Base-by-base conservation (phyloP, 1,140 invertebrate species). In the Orchestia grillus region DNA sequence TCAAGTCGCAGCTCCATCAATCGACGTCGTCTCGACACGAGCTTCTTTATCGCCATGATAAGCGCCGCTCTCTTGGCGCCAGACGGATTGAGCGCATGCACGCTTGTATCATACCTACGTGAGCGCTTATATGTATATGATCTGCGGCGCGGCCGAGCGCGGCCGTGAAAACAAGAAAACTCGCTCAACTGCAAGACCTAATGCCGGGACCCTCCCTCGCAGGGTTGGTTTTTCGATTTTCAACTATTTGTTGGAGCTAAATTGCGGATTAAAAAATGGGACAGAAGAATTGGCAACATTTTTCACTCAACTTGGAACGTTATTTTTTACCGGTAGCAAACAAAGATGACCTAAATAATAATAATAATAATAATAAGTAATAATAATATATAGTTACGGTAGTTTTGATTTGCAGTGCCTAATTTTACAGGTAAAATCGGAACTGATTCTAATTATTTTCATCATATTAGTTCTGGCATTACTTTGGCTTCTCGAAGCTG, bases 21-120 rank as follows among this genome's bases (percentile, higher is more conserved):
- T 94, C 92, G 23, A 91, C 44, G 92, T 94, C 92, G 92, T 94
- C 92, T 44, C 43, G 92, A 94, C 92, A 44, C 43, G 36, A 47
- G 92, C 92, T 44, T 40, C 92, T 40, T 28, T 94, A 94, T 94
- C 92, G 8, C 92, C 4, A 4, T 44, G 92, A 94, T 94, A 94
- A 94, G 92, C 43, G 44, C 43, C 40, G 4, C 43, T 45, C 44
- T 28, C 92, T 44, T 45, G 92, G 92, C 92, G 92, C 44, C 92
- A 94, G 92, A 47, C 92, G 45, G 92, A 90, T 90, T 90, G 88
- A 41, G 88, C 28, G 11, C 62, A 77, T 36, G 62, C 62, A 77
- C n/a, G n/a, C n/a, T n/a, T 77, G 62, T 77, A 53, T 53, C 6
- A 53, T 53, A 77, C 62, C 1, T 77, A 77, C 62, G 62, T 19